Percentiles rank a stretch among this genome's conserved stretches.
These are phyloP conservation scores for Asbolus verrucosus DNA, from an alignment of 1,140 invertebrate species.

Conservation along the genomic window DNA sequence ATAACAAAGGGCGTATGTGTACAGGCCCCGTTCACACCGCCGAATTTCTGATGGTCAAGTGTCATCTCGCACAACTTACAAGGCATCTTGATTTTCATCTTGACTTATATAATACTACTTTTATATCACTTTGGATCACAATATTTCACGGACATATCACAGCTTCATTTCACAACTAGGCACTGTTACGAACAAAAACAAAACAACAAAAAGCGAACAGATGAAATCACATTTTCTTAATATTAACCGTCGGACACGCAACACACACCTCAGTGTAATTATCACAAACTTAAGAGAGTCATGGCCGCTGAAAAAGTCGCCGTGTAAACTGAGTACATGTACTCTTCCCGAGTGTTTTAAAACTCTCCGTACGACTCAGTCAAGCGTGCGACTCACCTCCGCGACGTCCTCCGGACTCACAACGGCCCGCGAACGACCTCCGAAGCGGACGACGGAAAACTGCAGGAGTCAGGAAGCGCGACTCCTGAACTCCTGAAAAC, in stretches of 20 bases:
- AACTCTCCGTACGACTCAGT: conserved; percentile 14
- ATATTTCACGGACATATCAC: conserved; percentile 40
- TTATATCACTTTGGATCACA: conserved; percentile 53
- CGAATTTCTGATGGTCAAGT: conserved; percentile 61
- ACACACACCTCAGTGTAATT: conserved; percentile 14
- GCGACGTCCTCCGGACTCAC: background rate
- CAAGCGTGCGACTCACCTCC: conserved; percentile 1
- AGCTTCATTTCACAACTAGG: conserved; percentile 22
- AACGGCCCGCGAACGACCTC: background rate
- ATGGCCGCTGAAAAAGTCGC: conserved; percentile 17
- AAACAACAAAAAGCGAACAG: background rate
- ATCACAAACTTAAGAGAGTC: conserved; percentile 25
- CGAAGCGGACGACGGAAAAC: background rate
- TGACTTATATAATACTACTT: conserved; percentile 51
- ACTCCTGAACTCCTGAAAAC: background rate
- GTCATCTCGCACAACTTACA: conserved; percentile 68
- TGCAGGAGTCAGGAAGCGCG: background rate
- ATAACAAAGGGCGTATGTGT: conserved; percentile 64
- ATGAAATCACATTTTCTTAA: conserved; percentile 7
- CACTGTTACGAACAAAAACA: conserved; percentile 9
- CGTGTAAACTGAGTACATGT: conserved; percentile 4
- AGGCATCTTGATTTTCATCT: conserved; percentile 66
- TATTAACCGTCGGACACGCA: too few relatives aligned
- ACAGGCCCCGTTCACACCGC: conserved; percentile 60
- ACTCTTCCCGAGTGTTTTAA: conserved; percentile 20